phyloP scores from a whole-genome alignment of 2,888 invertebrate genomes.

The Heliconius hortense region DNA sequence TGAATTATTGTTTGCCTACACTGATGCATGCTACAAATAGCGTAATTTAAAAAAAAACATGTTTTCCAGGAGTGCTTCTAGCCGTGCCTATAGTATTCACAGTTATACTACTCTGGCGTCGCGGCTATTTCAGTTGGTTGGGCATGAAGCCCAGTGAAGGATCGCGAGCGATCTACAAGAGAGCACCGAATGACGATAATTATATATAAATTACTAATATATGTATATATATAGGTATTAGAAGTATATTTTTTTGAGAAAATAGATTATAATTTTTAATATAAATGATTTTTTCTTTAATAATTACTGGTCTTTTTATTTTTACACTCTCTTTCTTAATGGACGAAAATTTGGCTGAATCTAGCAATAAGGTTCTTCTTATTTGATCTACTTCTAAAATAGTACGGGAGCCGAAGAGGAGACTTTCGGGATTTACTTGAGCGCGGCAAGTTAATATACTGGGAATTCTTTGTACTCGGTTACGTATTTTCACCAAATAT shows the following conservation, averaged over 20 bases:
- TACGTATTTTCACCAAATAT: too few species aligned
- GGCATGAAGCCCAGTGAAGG: conserved; percentile 82
- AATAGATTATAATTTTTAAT: neutral
- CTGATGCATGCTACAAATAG: too few species aligned
- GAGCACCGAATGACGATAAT: conserved; percentile 82
- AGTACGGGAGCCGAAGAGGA: too few species aligned
- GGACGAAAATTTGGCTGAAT: too few species aligned
- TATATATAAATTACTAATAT: conserved; percentile 45
- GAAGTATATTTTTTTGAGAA: neutral
- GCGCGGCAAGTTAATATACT: too few species aligned
- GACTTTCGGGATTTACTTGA: too few species aligned
- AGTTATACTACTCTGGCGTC: conserved; percentile 83
- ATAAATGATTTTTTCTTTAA: neutral
- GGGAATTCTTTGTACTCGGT: too few species aligned
- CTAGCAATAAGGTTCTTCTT: too few species aligned
- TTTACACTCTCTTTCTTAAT: too few species aligned
- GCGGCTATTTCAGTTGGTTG: conserved; percentile 84
- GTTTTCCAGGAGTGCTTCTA: conserved; percentile 81
- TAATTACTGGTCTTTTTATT: neutral
- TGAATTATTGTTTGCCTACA: too few species aligned
- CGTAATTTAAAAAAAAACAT: neutral
- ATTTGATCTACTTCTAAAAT: too few species aligned
- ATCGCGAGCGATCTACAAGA: conserved; percentile 87
- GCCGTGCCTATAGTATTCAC: conserved; percentile 85
- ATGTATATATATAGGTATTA: neutral